A percentile compares a stretch with the other conserved stretches of the same genome.
Conservation (phyloP, 2,113 vertebrate species). For the Cricetomys ansorgei region DNA sequence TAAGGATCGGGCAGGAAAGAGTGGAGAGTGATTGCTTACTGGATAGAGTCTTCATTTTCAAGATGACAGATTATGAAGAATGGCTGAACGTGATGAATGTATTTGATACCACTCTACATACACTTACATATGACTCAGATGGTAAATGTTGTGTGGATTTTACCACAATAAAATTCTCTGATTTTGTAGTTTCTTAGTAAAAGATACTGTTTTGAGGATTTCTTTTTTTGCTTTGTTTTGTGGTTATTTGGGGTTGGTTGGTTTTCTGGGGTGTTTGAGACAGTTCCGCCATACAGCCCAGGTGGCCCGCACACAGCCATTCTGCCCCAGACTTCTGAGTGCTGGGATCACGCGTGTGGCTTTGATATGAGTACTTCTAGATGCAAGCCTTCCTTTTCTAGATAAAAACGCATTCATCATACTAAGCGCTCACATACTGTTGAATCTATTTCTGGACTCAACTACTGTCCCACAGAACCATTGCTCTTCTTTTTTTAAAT, state of each 20-base stretch:
- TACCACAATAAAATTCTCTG: background rate
- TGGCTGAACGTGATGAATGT: background rate
- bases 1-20: background rate
- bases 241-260: background rate
- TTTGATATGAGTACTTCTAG: background rate
- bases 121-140: background rate
- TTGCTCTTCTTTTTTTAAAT: background rate
- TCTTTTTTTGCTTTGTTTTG: background rate
- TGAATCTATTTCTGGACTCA: conserved; percentile 38
- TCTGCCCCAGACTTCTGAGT: too few relatives aligned
- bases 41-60: background rate
- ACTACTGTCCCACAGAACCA: conserved; percentile 11
- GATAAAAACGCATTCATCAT: background rate
- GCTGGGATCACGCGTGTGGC: background rate
- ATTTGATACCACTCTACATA: background rate
- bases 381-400: background rate
- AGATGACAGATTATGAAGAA: background rate
- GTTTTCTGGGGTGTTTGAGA: background rate
- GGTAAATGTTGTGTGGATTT: background rate
- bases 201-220: background rate
- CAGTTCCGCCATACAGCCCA: too few relatives aligned
- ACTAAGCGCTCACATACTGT: background rate
- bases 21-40: background rate
- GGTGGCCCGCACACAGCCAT: too few relatives aligned
- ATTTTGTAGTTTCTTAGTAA: background rate